Evolutionary conservation across 1,140 invertebrate species (phyloP), one percentile per base, ranked within the genome.

Genomic region (Hesperophylax magnus): DNA sequence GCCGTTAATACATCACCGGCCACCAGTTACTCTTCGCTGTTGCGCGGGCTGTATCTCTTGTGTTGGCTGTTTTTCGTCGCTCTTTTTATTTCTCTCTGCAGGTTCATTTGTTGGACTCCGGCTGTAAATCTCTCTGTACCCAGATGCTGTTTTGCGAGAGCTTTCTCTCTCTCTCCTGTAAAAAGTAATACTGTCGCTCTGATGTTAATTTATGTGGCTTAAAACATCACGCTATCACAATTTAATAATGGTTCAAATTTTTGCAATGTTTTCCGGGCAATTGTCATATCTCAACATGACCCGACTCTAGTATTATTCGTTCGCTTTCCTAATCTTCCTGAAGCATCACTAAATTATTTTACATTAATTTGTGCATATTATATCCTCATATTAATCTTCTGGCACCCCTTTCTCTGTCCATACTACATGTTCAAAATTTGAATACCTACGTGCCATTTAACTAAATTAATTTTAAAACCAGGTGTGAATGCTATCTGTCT

Each of bases 111-210:
- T 53, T 72, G 47, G 47, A 56, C 20, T 39, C 24, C 15, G 31
- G 52, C 69, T 72, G 69, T 72, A 72, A 72, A 72, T 72, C 69
- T 72, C 69, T 56, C 69, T 22, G 24, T 67, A 22, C 58, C 24
- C 60, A 22, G 60, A 15, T 67, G 24, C 63, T 54, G 47, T 9
- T 14, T 14, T 22, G 47, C 20, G 52, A 18, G 52, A 72, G 58
- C 58, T 61, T 17, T 67, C 20, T 54, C 69, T 52, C 31, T n/a
- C 58, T 61, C 24, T 14, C 14, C 60, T 11, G n/a, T 34, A 34
- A 39, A 69, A 69, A 52, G 52, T 72, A 22, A 72, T 72, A 72
- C n/a, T 54, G 39, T 72, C 69, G 18, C 20, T 14, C 11, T 53
- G 52, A 54, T 27, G 27, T 72, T 72, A 72, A 72, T 56, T 56